Evolutionary conservation across 92 coral and sea anemone genomes (phyloP).

Genomic region (Phymanthus crucifer): DNA sequence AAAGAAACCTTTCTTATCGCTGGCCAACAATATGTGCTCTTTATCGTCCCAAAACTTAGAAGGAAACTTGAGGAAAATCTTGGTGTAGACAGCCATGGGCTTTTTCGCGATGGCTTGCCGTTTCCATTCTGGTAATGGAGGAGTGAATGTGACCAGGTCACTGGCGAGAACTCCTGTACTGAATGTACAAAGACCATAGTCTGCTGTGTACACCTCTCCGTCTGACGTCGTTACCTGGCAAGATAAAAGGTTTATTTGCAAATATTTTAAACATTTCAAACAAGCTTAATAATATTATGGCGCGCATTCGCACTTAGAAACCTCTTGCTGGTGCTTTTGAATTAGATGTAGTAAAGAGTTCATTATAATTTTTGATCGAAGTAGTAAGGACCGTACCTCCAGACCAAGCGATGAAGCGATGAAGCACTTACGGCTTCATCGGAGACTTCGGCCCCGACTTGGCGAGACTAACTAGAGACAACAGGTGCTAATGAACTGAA

Average conservation of each 20-base stretch:
- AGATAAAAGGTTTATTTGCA: background rate
- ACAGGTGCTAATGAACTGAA: no score
- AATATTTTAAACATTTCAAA: background rate
- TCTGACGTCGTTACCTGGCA: background rate
- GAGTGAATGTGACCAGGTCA: constrained; percentile 59
- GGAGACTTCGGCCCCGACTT: no score
- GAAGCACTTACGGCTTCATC: no score
- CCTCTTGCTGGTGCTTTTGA: no score
- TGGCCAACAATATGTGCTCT: constrained; percentile 62
- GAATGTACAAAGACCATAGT: constrained; percentile 77
- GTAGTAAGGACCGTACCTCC: no score
- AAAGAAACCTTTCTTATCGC: constrained; percentile 42
- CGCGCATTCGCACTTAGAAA: background rate
- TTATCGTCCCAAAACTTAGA: constrained; percentile 76
- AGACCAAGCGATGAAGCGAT: no score
- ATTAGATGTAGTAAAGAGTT: no score
- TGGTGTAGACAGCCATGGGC: constrained; percentile 71
- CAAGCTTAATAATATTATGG: background rate
- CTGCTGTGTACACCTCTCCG: constrained; percentile 72
- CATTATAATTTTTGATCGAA: no score
- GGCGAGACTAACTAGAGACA: no score
- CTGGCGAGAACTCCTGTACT: constrained; percentile 85
- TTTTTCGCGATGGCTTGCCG: constrained; percentile 54
- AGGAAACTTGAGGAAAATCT: constrained; percentile 71
- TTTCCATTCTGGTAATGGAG: constrained; percentile 79